Evolutionary conservation across 2,888 invertebrate species (phyloP), one percentile per base, ranked within the genome.

Genomic region (Liodrosophila aerea): DNA sequence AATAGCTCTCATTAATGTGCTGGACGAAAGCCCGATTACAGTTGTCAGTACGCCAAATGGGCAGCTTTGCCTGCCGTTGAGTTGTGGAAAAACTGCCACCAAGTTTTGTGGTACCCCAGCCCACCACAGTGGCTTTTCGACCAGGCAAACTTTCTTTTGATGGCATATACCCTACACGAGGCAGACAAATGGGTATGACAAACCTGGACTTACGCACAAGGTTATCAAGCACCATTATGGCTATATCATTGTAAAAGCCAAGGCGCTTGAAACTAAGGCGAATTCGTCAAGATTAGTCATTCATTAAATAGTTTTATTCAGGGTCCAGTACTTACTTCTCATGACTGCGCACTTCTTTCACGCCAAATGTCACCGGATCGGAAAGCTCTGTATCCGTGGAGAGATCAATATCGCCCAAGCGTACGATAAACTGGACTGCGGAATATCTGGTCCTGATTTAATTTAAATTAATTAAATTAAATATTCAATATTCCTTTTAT

Each of bases 241-340:
- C 98, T 60, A 98, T 96, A 87, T 98, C 98, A 76, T 98, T 98
- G 89, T 97, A 97, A 89, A 95, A 97, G n/a, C 97, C 97, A 56
- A 96, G 94, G 47, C 97, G 92, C 7, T 95, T 95, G 91, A 97
- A 97, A 85, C 95, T 89, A 11, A 1, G 5, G 0, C 5, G 1
- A 7, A 16, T 7, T 0, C n/a, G 4, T 0, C 5, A 15, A 22
- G 22, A 22, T 22, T 22, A 22, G 22, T 7, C 7, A 7, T n/a
- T 3, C 7, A 7, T 7, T 7, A 22, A 22, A n/a, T n/a, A n/a
- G n/a, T n/a, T n/a, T n/a, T n/a, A n/a, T 3, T 22, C 22, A 1
- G 9, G 13, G 12, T 0, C 0, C 1, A 8, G 4, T 15, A 31
- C 51, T 60, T 52, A 89, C 89, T 88, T 90, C 13, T 95, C 94